phyloP scores from a whole-genome alignment of 2,797 vertebrate genomes.

The Tolypeutes matacus region DNA sequence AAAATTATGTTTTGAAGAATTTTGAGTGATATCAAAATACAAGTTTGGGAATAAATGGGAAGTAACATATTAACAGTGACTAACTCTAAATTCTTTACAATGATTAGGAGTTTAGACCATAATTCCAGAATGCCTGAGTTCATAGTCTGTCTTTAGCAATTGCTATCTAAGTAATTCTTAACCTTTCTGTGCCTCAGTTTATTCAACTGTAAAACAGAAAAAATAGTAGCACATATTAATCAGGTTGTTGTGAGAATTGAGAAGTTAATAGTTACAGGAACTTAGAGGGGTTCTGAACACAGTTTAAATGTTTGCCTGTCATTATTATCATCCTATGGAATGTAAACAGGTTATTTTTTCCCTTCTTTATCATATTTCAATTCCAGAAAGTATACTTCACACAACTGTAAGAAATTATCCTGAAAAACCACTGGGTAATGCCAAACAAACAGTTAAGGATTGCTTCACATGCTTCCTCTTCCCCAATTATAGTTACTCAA shows the following conservation, averaged over 20 bases:
- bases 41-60: background rate
- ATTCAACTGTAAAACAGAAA: background rate
- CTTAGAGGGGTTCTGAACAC: background rate
- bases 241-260: background rate
- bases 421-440: background rate
- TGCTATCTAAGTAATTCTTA: background rate
- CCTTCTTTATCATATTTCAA: background rate
- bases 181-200: background rate
- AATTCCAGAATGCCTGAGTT: background rate
- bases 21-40: background rate
- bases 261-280: background rate
- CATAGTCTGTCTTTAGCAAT: background rate
- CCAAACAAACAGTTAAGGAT: background rate
- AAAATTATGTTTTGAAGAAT: background rate
- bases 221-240: background rate
- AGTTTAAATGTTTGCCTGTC: background rate
- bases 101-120: background rate
- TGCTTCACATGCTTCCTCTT: background rate
- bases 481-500: background rate
- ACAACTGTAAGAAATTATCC: background rate
- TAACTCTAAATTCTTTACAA: background rate
- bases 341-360: background rate
- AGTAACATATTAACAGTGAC: background rate
- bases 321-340: background rate
- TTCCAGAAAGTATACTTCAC: background rate